These are phyloP conservation scores for Gallinago solitaria DNA, from an alignment of 2,797 vertebrate species.

Conservation along the genomic window DNA sequence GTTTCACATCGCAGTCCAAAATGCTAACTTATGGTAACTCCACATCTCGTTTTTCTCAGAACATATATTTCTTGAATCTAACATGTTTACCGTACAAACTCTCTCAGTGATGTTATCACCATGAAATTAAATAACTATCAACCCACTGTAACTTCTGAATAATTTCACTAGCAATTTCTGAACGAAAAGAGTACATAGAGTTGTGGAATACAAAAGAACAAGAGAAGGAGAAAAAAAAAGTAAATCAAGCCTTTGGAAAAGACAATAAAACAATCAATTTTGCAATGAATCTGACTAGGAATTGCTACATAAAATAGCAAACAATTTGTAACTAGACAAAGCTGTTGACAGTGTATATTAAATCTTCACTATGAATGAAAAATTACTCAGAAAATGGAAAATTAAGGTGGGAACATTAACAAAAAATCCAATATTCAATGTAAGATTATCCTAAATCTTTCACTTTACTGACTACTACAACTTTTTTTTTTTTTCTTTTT, in stretches of 20 bases:
- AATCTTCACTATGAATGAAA: not conserved
- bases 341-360: not conserved
- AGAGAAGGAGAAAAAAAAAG: not conserved
- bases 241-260: not conserved
- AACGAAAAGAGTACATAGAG: not conserved
- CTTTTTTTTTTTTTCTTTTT: not conserved
- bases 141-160: not conserved
- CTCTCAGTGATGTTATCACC: not conserved
- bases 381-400: not conserved
- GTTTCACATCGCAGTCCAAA: not conserved
- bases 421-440: not conserved
- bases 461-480: not conserved
- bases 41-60: not conserved
- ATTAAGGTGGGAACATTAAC: not conserved
- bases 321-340: not conserved
- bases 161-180: not conserved
- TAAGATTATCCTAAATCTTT: not conserved
- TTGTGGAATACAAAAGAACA: not conserved
- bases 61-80: not conserved
- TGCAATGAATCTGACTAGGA: not conserved
- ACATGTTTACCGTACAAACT: not conserved
- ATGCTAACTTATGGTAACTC: not conserved
- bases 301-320: not conserved
- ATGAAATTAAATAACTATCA: not conserved
- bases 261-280: not conserved